A percentile compares a stretch with the other conserved stretches of the same genome.
Evolutionary conservation across 2,797 vertebrate species (phyloP).

Genomic region (Graptemys geographica): DNA sequence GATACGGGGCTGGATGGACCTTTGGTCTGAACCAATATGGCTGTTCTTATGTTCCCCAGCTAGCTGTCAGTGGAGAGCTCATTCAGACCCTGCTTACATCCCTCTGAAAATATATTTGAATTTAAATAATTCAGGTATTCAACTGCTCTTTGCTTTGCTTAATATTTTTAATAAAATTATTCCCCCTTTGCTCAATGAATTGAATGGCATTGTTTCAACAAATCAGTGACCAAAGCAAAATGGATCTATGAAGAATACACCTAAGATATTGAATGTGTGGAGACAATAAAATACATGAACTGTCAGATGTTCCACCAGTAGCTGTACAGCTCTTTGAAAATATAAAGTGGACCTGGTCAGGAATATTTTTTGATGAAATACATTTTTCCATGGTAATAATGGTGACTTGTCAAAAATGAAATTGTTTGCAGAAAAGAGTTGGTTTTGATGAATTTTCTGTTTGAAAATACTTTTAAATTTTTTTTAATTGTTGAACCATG

Average conservation of each 20-base stretch:
- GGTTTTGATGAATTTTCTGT: too few relatives aligned
- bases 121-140: background rate
- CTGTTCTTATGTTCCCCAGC: too few relatives aligned
- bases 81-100: too few relatives aligned
- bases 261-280: background rate
- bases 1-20: too few relatives aligned
- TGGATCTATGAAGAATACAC: background rate
- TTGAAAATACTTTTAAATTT: too few relatives aligned
- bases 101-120: background rate
- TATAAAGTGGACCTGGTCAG: background rate
- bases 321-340: background rate
- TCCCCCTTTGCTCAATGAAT: background rate
- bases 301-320: background rate
- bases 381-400: background rate
- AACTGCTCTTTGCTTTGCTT: background rate
- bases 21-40: too few relatives aligned
- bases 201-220: background rate
- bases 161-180: accelerated
- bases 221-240: background rate
- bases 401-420: too few relatives aligned
- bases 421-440: too few relatives aligned
- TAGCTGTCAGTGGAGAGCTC: too few relatives aligned
- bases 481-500: background rate
- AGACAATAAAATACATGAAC: background rate
- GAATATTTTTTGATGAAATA: background rate